Evolutionary conservation across 2,888 invertebrate species (phyloP).

Genomic region (Caenorhabditis parvicauda): DNA sequence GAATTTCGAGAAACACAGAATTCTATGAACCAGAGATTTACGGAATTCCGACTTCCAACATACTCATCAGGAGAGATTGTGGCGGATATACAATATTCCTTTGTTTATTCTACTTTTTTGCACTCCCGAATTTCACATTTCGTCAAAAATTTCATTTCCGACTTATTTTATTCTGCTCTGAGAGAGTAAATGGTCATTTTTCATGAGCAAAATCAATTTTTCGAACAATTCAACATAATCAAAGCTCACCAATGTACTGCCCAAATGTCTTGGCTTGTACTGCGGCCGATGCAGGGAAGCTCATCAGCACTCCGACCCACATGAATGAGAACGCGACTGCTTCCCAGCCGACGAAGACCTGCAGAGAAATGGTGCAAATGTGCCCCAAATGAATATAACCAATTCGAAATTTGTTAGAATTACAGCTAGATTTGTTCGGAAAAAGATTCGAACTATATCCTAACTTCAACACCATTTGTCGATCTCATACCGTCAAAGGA

Average conservation of each 20-base stretch:
- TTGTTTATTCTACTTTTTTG: not conserved
- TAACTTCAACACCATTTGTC: too few species aligned
- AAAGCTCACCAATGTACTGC: conserved; percentile 36
- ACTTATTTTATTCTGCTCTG: not conserved
- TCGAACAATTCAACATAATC: not conserved
- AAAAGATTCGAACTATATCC: conserved; percentile 2
- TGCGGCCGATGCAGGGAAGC: conserved; percentile 47
- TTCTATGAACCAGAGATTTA: not conserved
- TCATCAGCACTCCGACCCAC: conserved; percentile 37
- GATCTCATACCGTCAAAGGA: too few species aligned
- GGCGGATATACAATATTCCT: too few species aligned
- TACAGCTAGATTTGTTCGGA: not conserved
- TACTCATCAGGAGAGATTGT: not conserved
- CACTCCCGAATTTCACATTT: not conserved
- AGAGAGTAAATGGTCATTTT: not conserved
- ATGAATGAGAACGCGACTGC: conserved; percentile 45
- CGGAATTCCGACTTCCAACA: not conserved
- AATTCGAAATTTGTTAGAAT: not conserved
- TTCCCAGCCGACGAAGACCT: conserved; percentile 41
- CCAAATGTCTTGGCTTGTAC: conserved; percentile 52
- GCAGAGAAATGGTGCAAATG: not conserved
- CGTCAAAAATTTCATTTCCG: not conserved
- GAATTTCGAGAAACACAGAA: too few species aligned
- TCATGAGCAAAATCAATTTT: too few species aligned
- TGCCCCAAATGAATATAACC: too few species aligned